phyloP scores from a whole-genome alignment of 2,797 vertebrate species.

The Myotis planiceps region DNA sequence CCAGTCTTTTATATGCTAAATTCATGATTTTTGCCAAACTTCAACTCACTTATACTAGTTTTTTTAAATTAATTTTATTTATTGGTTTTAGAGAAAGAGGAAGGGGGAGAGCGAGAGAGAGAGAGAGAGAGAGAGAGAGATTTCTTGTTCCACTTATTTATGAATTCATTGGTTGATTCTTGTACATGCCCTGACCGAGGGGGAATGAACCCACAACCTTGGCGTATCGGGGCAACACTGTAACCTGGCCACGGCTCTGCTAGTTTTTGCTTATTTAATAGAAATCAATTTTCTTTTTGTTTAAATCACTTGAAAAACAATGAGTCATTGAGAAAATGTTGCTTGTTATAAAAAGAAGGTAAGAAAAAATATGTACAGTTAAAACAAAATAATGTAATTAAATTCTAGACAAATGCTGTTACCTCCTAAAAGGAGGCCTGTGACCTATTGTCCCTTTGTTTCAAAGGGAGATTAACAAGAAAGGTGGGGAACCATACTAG shows the following conservation, averaged over 20 bases:
- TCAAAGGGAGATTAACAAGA: not conserved
- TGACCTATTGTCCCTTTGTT: not conserved
- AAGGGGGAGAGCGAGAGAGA: no score
- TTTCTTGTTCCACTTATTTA: not conserved
- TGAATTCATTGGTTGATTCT: not conserved
- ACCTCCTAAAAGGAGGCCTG: not conserved
- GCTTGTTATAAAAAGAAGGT: not conserved
- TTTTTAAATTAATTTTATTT: not conserved
- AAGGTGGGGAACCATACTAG: not conserved
- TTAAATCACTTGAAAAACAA: constrained; percentile 34
- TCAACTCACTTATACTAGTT: not conserved
- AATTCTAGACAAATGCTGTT: not conserved
- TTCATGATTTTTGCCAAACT: not conserved
- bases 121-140: not conserved
- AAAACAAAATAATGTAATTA: not conserved
- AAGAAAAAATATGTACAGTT: not conserved
- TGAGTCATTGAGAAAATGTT: not conserved
- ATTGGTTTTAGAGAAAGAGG: not conserved
- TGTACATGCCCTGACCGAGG: not conserved
- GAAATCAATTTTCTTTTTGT: not conserved
- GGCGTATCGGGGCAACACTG: not conserved
- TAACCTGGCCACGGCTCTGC: not conserved
- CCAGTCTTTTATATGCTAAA: not conserved
- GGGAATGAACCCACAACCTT: not conserved
- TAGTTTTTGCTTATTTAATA: not conserved